These are phyloP conservation scores for Drosophila ogumai DNA, from an alignment of 1,140 invertebrate species.

Conservation along the genomic window DNA sequence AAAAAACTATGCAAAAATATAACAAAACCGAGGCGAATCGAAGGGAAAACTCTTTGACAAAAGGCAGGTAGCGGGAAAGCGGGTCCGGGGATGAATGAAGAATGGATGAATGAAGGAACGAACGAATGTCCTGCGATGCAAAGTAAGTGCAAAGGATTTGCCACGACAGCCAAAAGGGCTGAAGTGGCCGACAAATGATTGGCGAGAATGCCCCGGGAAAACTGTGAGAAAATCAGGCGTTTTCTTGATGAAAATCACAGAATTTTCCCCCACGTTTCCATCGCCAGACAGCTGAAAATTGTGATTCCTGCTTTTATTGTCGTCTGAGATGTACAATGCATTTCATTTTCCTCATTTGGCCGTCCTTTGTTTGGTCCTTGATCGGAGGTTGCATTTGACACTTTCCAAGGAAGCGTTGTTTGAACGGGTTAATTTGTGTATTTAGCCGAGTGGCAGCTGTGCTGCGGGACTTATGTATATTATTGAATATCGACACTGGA, in stretches of 20 bases:
- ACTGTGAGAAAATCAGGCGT: constrained; percentile 66
- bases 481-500: constrained; percentile 69
- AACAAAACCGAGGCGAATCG: constrained; percentile 66
- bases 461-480: constrained; percentile 11
- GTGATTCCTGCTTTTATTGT: constrained; percentile 35
- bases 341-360: constrained; percentile 60
- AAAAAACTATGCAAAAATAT: constrained; percentile 77
- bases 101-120: constrained; percentile 42
- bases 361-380: constrained; percentile 58
- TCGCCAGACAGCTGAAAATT: constrained; percentile 54
- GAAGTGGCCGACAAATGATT: constrained; percentile 52
- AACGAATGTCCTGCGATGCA: constrained; percentile 51
- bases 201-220: constrained; percentile 36
- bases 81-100: constrained; percentile 31
- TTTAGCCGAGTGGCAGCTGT: constrained; percentile 56
- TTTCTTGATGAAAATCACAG: constrained; percentile 58
- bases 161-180: constrained; percentile 36
- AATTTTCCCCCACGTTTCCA: constrained; percentile 34
- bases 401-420: constrained; percentile 68
- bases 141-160: constrained; percentile 75
- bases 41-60: constrained; percentile 62
- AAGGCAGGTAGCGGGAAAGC: constrained; percentile 41
- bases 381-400: constrained; percentile 60
- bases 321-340: constrained; percentile 50
- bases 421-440: constrained; percentile 82